Evolutionary conservation across 2,797 vertebrate genomes (phyloP).

Genomic region (Galagoides demidoff): DNA sequence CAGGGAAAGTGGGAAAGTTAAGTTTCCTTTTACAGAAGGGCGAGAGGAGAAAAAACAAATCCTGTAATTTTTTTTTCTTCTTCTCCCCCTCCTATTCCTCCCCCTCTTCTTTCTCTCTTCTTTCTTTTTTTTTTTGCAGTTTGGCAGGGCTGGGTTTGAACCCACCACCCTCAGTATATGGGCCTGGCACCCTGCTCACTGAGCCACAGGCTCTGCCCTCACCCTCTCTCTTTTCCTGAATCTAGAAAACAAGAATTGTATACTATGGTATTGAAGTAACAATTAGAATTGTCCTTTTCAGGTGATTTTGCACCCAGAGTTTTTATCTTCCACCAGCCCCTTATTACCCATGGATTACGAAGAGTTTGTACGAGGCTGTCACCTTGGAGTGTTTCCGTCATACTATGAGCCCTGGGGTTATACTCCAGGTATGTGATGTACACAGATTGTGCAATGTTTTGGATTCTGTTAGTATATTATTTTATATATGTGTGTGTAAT

Average conservation of each 20-base stretch:
- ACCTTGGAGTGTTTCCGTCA: constrained; percentile 98
- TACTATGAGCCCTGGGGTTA: constrained; percentile 99
- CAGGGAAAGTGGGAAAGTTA: not conserved
- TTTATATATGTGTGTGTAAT: not conserved
- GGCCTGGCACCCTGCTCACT: too few species aligned
- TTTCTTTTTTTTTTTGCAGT: too few species aligned
- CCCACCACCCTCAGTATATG: too few species aligned
- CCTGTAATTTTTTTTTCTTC: not conserved
- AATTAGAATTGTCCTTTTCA: constrained; percentile 80
- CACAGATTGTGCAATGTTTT: rapidly evolving
- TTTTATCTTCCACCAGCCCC: constrained; percentile 96
- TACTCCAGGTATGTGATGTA: constrained; percentile 92
- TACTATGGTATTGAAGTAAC: not conserved
- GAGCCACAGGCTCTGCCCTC: too few species aligned
- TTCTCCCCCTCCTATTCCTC: too few species aligned
- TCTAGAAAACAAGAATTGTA: not conserved
- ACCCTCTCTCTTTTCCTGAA: not conserved
- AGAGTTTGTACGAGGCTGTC: constrained; percentile 98
- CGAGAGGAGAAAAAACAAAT: not conserved
- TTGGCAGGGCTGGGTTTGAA: too few species aligned
- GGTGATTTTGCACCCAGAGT: constrained; percentile 98
- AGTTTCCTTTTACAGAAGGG: not conserved
- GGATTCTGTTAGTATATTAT: not conserved
- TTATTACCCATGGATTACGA: constrained; percentile 98
- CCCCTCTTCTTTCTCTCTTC: not conserved